These are phyloP conservation scores for Hesperophylax magnus DNA, from an alignment of 1,140 invertebrate species.

Conservation along the genomic window DNA sequence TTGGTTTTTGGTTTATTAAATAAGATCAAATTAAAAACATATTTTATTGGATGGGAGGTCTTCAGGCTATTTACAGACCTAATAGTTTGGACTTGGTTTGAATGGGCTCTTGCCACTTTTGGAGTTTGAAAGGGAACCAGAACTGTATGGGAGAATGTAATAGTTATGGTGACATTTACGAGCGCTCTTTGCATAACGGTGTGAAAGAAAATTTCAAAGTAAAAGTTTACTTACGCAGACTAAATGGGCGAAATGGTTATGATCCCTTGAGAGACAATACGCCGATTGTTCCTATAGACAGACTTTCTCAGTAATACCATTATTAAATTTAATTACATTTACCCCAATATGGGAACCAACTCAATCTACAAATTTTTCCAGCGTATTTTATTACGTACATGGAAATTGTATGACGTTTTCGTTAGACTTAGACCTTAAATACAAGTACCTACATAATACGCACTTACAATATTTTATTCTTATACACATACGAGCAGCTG, in stretches of 20 bases:
- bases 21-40: no score
- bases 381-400: no score
- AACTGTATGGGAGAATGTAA: conserved; percentile 36
- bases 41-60: no score
- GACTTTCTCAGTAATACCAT: not conserved
- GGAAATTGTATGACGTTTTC: no score
- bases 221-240: conserved; percentile 23
- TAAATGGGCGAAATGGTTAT: conserved; percentile 27
- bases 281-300: not conserved
- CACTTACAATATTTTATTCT: no score
- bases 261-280: conserved; percentile 20
- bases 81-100: not conserved
- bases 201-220: conserved; percentile 42
- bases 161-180: conserved; percentile 54
- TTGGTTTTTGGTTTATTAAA: no score
- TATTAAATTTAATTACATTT: conserved; percentile 12
- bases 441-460: no score
- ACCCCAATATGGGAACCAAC: not conserved
- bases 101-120: not conserved
- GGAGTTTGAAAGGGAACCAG: conserved; percentile 14
- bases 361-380: no score
- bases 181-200: conserved; percentile 52
- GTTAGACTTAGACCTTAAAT: no score
- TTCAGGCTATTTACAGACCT: no score
- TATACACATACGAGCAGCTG: no score